Conservation (phyloP, 2,888 invertebrate genomes). For the Sminthurides aquaticus region DNA sequence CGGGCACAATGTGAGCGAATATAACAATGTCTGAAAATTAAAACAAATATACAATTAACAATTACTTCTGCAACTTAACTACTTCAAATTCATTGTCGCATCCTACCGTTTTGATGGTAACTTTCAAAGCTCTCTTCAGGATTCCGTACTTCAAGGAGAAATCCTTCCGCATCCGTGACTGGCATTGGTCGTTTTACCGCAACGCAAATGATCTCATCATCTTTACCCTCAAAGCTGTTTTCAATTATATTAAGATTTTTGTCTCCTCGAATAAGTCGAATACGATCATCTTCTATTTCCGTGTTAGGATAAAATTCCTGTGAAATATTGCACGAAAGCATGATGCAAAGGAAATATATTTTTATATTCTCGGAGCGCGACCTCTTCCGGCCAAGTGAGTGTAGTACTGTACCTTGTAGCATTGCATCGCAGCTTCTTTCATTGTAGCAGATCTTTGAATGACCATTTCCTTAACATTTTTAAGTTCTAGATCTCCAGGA, state of each 20-base stretch:
- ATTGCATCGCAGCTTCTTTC: slow-evolving; percentile 55
- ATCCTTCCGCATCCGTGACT: slow-evolving; percentile 52
- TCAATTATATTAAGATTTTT: slow-evolving; percentile 58
- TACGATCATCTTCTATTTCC: slow-evolving; percentile 58
- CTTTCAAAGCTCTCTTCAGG: slow-evolving; percentile 57
- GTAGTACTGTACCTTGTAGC: slow-evolving; percentile 50
- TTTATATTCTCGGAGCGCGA: too few relatives aligned
- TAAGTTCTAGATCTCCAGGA: slow-evolving; percentile 45
- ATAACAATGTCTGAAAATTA: slow-evolving; percentile 14
- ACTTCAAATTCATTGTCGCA: not conserved
- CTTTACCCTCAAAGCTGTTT: slow-evolving; percentile 58
- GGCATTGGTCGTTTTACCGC: slow-evolving; percentile 45
- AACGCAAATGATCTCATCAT: slow-evolving; percentile 48
- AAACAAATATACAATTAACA: too few relatives aligned
- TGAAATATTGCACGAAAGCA: slow-evolving; percentile 6
- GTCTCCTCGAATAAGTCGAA: slow-evolving; percentile 63
- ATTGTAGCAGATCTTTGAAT: slow-evolving; percentile 57
- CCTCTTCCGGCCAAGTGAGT: not conserved
- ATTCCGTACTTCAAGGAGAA: slow-evolving; percentile 60
- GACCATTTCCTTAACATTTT: slow-evolving; percentile 53
- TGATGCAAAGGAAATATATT: too few relatives aligned
- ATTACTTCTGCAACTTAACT: not conserved
- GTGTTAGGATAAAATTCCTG: slow-evolving; percentile 55
- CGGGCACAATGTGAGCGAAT: slow-evolving; percentile 9
- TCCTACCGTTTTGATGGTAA: slow-evolving; percentile 57